These are phyloP conservation scores for Onychostoma macrolepis DNA, from an alignment of 2,113 vertebrate species.

Conservation along the genomic window DNA sequence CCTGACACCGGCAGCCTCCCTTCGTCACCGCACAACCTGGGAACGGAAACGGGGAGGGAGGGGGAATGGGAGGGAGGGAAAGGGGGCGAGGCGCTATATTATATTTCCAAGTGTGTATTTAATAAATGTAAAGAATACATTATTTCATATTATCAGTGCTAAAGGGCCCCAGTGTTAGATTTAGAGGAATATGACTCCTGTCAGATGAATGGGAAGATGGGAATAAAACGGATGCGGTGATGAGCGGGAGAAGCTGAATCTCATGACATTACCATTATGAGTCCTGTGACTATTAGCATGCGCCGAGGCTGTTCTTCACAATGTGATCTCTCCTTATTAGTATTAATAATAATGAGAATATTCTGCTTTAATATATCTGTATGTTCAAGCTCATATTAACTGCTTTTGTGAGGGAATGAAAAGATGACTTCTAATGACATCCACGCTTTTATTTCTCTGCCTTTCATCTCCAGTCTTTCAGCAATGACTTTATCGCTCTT, in stretches of 20 bases:
- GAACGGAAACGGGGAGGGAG: conserved; percentile 37
- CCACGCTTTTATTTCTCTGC: conserved; percentile 53
- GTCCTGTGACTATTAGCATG: conserved; percentile 53
- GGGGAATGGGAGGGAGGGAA: neutral
- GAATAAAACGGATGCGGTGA: conserved; percentile 46
- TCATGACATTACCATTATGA: conserved; percentile 63
- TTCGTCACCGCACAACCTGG: conserved; percentile 32
- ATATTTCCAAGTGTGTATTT: conserved; percentile 69
- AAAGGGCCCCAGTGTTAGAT: conserved; percentile 56
- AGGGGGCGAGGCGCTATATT: conserved; percentile 63
- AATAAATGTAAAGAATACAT: conserved; percentile 73
- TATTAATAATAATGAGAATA: conserved; percentile 62
- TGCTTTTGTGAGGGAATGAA: conserved; percentile 56
- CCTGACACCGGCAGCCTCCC: conserved; percentile 63
- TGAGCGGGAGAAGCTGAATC: conserved; percentile 45
- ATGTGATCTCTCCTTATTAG: conserved; percentile 59
- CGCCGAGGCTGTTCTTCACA: conserved; percentile 56
- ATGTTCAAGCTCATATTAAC: conserved; percentile 54
- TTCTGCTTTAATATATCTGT: conserved; percentile 57
- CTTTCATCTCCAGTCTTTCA: conserved; percentile 52
- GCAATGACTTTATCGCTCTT: conserved; percentile 37
- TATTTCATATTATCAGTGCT: conserved; percentile 63
- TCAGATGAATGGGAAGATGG: conserved; percentile 56
- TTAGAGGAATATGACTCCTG: conserved; percentile 57
- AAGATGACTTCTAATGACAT: conserved; percentile 51